Evolutionary conservation across 2,797 vertebrate genomes (phyloP).

Genomic region (Lepilemur ruficaudatus): DNA sequence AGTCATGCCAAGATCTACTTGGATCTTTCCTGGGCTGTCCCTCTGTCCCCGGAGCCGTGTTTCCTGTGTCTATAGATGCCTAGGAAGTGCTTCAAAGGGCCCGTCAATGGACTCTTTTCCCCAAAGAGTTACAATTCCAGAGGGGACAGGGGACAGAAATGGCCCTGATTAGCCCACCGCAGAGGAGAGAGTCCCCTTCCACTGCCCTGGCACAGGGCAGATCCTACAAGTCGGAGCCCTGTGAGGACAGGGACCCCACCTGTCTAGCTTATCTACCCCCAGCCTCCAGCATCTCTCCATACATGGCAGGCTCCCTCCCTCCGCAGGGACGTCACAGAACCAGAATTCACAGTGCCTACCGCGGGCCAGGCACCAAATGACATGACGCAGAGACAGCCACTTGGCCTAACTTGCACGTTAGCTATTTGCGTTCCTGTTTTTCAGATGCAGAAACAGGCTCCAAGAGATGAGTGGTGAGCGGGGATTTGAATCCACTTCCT

Average conservation of each 20-base stretch:
- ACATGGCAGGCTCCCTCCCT: not conserved
- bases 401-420: not conserved
- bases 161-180: not conserved
- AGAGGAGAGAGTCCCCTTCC: not conserved
- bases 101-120: not conserved
- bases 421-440: not conserved
- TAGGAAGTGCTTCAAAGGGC: not conserved
- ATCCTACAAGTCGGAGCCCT: not conserved
- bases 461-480: not conserved
- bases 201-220: not conserved
- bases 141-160: not conserved
- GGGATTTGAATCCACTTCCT: not conserved
- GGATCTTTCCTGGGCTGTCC: not conserved
- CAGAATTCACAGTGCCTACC: not conserved
- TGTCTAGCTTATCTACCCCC: too few relatives aligned
- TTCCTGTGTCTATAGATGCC: not conserved
- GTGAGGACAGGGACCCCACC: not conserved
- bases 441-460: not conserved
- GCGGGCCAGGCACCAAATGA: not conserved
- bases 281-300: not conserved
- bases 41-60: not conserved
- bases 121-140: not conserved
- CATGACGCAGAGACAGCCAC: fast-evolving
- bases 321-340: fast-evolving
- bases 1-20: not conserved